A percentile compares a stretch with the other conserved stretches of the same genome.
These are phyloP conservation scores for Xestia c-nigrum DNA, from an alignment of 2,888 invertebrate species.

Conservation along the genomic window DNA sequence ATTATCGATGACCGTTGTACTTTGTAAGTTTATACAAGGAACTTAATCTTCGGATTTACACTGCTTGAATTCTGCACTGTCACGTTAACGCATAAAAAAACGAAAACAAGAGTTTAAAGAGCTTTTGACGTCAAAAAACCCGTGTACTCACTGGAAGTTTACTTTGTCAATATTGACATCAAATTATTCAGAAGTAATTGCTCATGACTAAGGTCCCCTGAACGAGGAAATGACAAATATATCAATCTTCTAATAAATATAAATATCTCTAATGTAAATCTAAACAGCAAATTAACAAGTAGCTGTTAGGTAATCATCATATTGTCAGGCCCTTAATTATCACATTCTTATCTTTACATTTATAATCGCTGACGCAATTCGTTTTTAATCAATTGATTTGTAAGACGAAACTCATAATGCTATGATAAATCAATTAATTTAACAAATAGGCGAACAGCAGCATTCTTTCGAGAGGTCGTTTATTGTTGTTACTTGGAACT, in stretches of 20 bases:
- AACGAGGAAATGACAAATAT: constrained; percentile 55
- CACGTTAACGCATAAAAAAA: constrained; percentile 38
- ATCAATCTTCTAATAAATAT: constrained; percentile 37
- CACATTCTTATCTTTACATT: constrained; percentile 47
- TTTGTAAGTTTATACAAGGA: constrained; percentile 32
- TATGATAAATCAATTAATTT: constrained; percentile 77
- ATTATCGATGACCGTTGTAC: constrained; percentile 19
- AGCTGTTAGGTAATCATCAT: constrained; percentile 54
- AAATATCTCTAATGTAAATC: constrained; percentile 35
- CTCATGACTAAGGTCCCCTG: constrained; percentile 14
- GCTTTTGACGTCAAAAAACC: constrained; percentile 54
- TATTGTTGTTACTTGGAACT: constrained; percentile 77
- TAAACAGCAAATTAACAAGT: constrained; percentile 59
- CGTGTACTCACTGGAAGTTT: constrained; percentile 26
- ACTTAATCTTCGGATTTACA: constrained; percentile 29
- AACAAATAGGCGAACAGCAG: constrained; percentile 72
- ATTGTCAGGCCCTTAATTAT: constrained; percentile 58
- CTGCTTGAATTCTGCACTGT: constrained; percentile 38
- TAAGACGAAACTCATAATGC: constrained; percentile 61
- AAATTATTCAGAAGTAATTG: constrained; percentile 45
- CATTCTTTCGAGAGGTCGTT: constrained; percentile 78
- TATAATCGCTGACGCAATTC: constrained; percentile 52
- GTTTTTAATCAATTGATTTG: constrained; percentile 58
- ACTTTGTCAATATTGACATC: constrained; percentile 40
- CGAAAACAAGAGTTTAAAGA: constrained; percentile 44